Percentiles rank a stretch among this genome's conserved stretches.
Evolutionary conservation across 2,888 invertebrate species (phyloP).

Genomic region (Ligdia adustata): DNA sequence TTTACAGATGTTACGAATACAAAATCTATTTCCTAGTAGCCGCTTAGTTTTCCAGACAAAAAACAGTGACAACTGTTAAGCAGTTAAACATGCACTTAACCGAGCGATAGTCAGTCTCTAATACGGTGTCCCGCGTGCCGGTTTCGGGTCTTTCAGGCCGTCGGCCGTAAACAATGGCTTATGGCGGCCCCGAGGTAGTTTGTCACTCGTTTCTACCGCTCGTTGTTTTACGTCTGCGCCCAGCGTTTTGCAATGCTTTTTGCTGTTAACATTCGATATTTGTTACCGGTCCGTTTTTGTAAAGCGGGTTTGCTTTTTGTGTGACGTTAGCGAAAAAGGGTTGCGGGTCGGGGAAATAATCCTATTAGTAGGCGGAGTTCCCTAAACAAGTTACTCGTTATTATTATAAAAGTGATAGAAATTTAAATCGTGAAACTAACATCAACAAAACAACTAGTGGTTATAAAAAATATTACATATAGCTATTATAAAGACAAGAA

Average conservation of each 20-base stretch:
- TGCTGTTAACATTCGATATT: slow-evolving; percentile 49
- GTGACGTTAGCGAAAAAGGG: slow-evolving; percentile 8
- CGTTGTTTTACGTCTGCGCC: slow-evolving; percentile 53
- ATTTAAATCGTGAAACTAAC: too few species aligned
- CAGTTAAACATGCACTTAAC: slow-evolving; percentile 29
- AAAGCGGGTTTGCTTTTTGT: slow-evolving; percentile 18
- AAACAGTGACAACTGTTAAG: slow-evolving; percentile 14
- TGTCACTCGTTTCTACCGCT: slow-evolving; percentile 56
- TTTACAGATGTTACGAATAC: background rate
- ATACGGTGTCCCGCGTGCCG: slow-evolving; percentile 36
- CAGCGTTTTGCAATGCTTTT: slow-evolving; percentile 44
- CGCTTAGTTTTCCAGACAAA: slow-evolving; percentile 2
- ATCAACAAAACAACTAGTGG: too few species aligned
- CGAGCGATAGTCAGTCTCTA: slow-evolving; percentile 25
- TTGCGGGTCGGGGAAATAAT: slow-evolving; percentile 38
- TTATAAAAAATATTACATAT: too few species aligned
- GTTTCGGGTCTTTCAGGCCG: slow-evolving; percentile 33
- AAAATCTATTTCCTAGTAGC: background rate
- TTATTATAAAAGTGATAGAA: too few species aligned
- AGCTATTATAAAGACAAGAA: too few species aligned
- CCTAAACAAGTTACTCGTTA: too few species aligned
- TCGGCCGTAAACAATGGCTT: slow-evolving; percentile 51
- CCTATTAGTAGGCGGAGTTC: slow-evolving; percentile 2
- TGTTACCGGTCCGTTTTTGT: slow-evolving; percentile 24
- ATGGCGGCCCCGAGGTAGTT: slow-evolving; percentile 47